Evolutionary conservation across 2,888 invertebrate species (phyloP), one percentile per base, ranked within the genome.

Genomic region (Amphipoea lucens): DNA sequence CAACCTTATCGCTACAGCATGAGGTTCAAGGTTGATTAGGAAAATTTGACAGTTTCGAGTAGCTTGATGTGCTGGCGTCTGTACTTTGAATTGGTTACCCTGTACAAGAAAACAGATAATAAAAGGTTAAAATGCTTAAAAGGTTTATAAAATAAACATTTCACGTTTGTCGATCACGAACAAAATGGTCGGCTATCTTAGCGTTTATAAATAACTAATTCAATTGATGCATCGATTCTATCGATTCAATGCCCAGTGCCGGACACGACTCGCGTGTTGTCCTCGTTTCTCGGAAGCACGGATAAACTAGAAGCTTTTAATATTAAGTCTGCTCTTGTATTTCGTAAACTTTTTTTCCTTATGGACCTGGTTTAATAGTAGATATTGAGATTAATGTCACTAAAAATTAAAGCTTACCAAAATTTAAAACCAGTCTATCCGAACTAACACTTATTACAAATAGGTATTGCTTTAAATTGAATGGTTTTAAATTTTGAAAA

Each of bases 121-220:
- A 68, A 51, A 48, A 74, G 17, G 9, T 29, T 29, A 29, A 29
- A 29, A 29, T 29, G 29, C 69, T 68, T 74, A 81, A 83, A 87
- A 83, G 83, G 76, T 84, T 87, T 84, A 81, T 79, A 81, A 87
- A 86, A 79, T 84, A 87, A 79, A 88, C 87, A 83, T 74, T 82
- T 42, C 85, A 90, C 86, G 89, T 79, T 85, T 80, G 48, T 80
- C 74, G 78, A 85, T 85, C 87, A 85, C 82, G 85, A 82, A 42
- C 29, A 81, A 77, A 57, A 69, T 74, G 29, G 70, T 71, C 14
- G 66, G 36, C 51, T 62, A 85, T 85, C 84, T 81, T 81, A 82
- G 71, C 67, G 74, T 68, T 83, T 83, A 87, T 89, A 86, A 87
- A 87, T 89, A 86, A 87, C 54, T 71, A 40, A 54, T 40, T 36